Conservation (phyloP, 1,140 invertebrate species). For the Nasonia giraulti region DNA sequence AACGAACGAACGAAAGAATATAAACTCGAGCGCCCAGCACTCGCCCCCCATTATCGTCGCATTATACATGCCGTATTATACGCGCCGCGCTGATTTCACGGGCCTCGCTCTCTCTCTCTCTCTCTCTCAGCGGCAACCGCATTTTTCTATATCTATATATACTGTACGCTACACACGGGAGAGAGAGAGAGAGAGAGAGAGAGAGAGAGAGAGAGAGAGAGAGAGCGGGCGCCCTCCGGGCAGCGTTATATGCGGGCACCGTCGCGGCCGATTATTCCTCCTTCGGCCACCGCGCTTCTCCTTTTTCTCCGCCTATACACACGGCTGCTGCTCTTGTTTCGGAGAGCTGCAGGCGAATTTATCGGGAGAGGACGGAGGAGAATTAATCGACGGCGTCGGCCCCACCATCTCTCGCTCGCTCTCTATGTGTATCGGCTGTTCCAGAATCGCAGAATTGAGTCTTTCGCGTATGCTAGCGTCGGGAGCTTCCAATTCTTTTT, state of each 20-base stretch:
- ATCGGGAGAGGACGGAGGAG: constrained; percentile 12
- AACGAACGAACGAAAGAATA: not conserved
- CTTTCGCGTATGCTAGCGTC: constrained; percentile 17
- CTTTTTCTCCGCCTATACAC: too few relatives aligned
- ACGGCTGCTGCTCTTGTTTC: constrained; percentile 27
- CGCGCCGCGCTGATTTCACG: not conserved
- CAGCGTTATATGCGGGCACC: not conserved
- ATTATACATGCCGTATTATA: constrained; percentile 34
- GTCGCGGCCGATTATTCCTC: not conserved
- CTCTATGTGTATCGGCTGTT: not conserved
- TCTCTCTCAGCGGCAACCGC: not conserved
- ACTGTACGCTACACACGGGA: not conserved
- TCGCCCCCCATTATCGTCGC: constrained; percentile 1
- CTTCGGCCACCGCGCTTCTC: too few relatives aligned
- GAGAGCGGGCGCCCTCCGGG: not conserved
- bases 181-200: not conserved
- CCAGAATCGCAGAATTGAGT: constrained; percentile 44
- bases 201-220: not conserved
- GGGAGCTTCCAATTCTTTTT: not conserved
- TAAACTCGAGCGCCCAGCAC: not conserved
- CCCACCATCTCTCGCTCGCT: not conserved
- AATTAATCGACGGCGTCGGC: constrained; percentile 23
- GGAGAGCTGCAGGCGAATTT: constrained; percentile 16
- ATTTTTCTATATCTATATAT: constrained; percentile 1
- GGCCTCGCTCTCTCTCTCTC: too few relatives aligned